Evolutionary conservation across 2,113 vertebrate species (phyloP), one percentile per base, ranked within the genome.

Genomic region (Noturus placidus): DNA sequence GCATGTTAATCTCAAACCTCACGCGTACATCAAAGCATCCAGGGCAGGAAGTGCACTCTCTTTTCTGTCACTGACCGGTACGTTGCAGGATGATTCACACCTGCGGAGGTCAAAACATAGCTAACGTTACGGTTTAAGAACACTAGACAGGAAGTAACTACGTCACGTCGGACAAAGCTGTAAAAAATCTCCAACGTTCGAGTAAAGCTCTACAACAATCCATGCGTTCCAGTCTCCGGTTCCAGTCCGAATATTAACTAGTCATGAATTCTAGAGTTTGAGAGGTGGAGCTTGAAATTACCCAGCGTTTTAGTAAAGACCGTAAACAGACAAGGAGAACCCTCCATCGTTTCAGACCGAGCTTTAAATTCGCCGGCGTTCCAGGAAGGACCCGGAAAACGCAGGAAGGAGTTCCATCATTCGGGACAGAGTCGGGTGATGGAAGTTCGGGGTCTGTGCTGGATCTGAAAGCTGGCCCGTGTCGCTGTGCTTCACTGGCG

Each of bases 21-120:
- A 50, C 59, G 19, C 82, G 79, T 30, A 69, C 59, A 56, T 88
- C 87, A 88, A 84, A 88, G 87, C 30, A 17, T 19, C 67, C 70
- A 33, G 35, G 30, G 22, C 50, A 46, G 63, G 80, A 83, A 42
- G 70, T 74, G 19, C 20, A 25, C 35, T 13, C 25, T 25, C 20
- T 38, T 22, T 74, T 42, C 70, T 74, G 19, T 30, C 11, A n/a
- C 63, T 30, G n/a, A 3, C 7, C 20, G 35, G 25, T 42, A 20
- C 7, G 3, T 74, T 22, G 35, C 17, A 74, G 35, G 10, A 74
- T 13, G 35, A 74, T 74, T 70, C 30, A 70, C 30, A 20, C 67
- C 67, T 46, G 27, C 2, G 13, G 5, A 78, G 46, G 27, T 78
- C 27, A 30, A 50, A 52, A 15, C 6, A 14, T 7, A 50, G 22